These are phyloP conservation scores for Halocynthia roretzi DNA, from an alignment of 23 tunicate genomes.

Conservation along the genomic window DNA sequence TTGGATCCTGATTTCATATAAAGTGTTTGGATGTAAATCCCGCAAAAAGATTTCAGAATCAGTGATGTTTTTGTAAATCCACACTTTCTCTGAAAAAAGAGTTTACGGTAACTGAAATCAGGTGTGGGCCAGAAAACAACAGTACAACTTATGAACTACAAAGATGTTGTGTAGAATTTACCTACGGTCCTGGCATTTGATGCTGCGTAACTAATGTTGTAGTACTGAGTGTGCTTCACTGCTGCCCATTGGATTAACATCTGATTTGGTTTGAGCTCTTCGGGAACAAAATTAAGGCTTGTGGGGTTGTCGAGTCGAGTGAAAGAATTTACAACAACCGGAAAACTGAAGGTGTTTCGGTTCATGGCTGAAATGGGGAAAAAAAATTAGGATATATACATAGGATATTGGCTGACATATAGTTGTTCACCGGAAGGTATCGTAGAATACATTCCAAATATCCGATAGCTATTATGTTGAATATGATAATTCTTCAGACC, in stretches of 20 bases:
- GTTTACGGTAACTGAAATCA: neutral
- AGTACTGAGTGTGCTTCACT: conserved; percentile 47
- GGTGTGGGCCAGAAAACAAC: neutral
- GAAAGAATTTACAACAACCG: conserved; percentile 36
- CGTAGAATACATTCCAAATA: no score
- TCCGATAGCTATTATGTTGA: neutral
- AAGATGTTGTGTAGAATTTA: conserved; percentile 6
- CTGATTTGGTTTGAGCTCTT: conserved; percentile 39
- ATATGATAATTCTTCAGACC: neutral
- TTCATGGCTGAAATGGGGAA: conserved; percentile 44
- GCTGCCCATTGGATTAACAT: conserved; percentile 59
- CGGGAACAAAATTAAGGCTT: conserved; percentile 41
- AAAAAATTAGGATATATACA: neutral
- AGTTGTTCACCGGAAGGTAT: neutral
- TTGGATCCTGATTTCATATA: conserved; percentile 41
- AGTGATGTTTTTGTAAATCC: conserved; percentile 31
- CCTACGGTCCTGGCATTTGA: conserved; percentile 28
- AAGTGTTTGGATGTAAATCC: conserved; percentile 65
- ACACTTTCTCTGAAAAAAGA: conserved; percentile 34
- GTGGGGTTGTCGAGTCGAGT: conserved; percentile 60
- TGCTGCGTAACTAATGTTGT: conserved; percentile 45
- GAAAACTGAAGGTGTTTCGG: conserved; percentile 70
- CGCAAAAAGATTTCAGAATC: conserved; percentile 24
- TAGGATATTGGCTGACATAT: no score
- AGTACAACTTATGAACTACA: neutral